These are phyloP conservation scores for Seriola quinqueradiata DNA, from an alignment of 2,113 vertebrate species.

Conservation along the genomic window DNA sequence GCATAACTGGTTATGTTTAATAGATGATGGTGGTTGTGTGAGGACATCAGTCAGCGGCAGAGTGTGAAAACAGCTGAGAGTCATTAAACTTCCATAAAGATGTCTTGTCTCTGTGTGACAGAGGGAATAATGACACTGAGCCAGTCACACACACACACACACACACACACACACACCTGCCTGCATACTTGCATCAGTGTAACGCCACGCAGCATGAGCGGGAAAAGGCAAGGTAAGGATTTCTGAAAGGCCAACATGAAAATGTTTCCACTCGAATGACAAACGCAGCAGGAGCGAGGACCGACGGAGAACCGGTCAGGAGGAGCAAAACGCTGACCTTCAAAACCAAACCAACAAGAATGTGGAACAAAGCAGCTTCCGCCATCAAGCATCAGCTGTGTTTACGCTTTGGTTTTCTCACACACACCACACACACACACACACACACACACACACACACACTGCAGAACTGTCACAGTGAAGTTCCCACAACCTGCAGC, in stretches of 20 bases:
- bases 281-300: slow-evolving; percentile 21
- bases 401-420: slow-evolving; percentile 15
- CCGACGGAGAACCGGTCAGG: not conserved
- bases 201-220: not conserved
- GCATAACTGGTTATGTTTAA: slow-evolving; percentile 2
- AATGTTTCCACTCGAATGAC: slow-evolving; percentile 36
- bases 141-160: slow-evolving; percentile 16
- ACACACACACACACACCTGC: slow-evolving; percentile 14
- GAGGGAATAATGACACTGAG: slow-evolving; percentile 27
- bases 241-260: slow-evolving; percentile 42
- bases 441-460: slow-evolving; percentile 4
- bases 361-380: slow-evolving; percentile 1
- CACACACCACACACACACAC: not conserved
- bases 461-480: slow-evolving; percentile 5
- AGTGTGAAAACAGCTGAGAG: slow-evolving; percentile 35
- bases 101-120: slow-evolving; percentile 24
- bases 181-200: slow-evolving; percentile 1
- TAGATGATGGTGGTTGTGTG: not conserved
- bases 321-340: slow-evolving; percentile 50
- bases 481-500: slow-evolving; percentile 4
- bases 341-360: slow-evolving; percentile 7
- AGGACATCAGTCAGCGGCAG: slow-evolving; percentile 19
- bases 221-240: slow-evolving; percentile 43
- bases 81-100: slow-evolving; percentile 48
- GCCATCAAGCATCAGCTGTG: slow-evolving; percentile 18